Base-by-base conservation (phyloP, 2,113 vertebrate species). In the Trichomycterus rosablanca region DNA sequence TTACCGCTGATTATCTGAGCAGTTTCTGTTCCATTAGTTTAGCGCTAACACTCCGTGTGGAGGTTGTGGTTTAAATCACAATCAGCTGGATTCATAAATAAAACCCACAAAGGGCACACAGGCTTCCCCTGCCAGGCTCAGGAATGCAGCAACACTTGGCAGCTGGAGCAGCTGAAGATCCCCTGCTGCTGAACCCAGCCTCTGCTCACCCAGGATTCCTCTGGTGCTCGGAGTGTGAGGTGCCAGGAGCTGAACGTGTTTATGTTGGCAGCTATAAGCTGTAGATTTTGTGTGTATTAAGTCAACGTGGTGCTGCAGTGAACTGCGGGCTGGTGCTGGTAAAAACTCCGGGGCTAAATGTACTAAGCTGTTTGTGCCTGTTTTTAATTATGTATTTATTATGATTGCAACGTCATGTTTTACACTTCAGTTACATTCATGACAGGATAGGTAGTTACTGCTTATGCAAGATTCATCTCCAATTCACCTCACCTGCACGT, bases 241-340 rank as follows among this genome's bases (percentile, higher is more conserved):
- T 42, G 55, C 48, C 54, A 59, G 50, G 51, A 49, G 22, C 45
- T 8, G 5, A 19, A 28, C 20, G 1, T 65, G 54, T 66, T 61
- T 55, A 49, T 48, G 34, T 68, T 59, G 65, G 65, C 59, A 37
- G 53, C 34, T 49, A n/a, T n/a, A 28, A n/a, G 10, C 20, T 15
- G 35, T 43, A 66, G 63, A 67, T 63, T 62, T 16, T 8, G 14
- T 15, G 48, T 70, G 40, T 70, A 49, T 45, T 1, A 7, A 37
- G 28, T n/a, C 32, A 40, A 5, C 1, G 24, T 32, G 26, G 32
- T 45, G 18, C 57, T 26, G 28, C 54, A 63, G 37, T n/a, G n/a
- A n/a, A n/a, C n/a, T n/a, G n/a, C n/a, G n/a, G n/a, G n/a, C n/a
- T n/a, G n/a, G n/a, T n/a, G n/a, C n/a, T n/a, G n/a, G n/a, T n/a